Percentiles rank a stretch among this genome's conserved stretches.
These are phyloP conservation scores for Apeltes quadracus DNA, from an alignment of 2,113 vertebrate species.

Conservation along the genomic window DNA sequence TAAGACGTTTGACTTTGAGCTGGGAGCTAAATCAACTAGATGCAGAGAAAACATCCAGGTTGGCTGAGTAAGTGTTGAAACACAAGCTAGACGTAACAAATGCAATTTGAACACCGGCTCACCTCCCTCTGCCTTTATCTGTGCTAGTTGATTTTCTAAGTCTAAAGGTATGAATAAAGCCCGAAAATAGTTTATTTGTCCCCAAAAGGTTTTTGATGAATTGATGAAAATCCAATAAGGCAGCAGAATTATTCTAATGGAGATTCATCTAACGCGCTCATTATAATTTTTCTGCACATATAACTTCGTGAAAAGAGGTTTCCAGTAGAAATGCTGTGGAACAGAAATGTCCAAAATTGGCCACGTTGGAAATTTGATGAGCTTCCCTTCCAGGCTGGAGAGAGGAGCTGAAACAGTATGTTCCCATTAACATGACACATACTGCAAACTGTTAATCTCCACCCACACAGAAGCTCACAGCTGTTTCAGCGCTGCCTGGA, in stretches of 20 bases:
- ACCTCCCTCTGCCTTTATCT: conserved; percentile 26
- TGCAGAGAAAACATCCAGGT: conserved; percentile 19
- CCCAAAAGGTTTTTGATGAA: conserved; percentile 24
- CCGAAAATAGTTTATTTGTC: conserved; percentile 32
- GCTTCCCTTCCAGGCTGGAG: conserved; percentile 34
- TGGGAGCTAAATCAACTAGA: conserved; percentile 24
- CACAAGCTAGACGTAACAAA: conserved; percentile 29
- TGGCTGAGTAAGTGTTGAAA: conserved; percentile 31
- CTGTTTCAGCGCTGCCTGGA: neutral
- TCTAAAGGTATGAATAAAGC: conserved; percentile 25
- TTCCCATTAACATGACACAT: conserved; percentile 51
- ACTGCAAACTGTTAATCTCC: conserved; percentile 27
- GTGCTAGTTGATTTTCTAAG: conserved; percentile 10
- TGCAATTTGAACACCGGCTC: conserved; percentile 26
- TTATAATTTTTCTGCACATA: neutral
- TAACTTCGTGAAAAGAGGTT: conserved; percentile 9
- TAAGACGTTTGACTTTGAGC: too few species aligned
- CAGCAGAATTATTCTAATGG: conserved; percentile 13
- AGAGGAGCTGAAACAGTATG: conserved; percentile 45
- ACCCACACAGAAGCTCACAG: conserved; percentile 3
- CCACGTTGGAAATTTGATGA: conserved; percentile 51
- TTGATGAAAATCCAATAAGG: conserved; percentile 26
- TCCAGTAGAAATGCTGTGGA: neutral
- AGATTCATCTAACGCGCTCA: conserved; percentile 15
- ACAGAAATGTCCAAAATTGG: conserved; percentile 29